Evolutionary conservation across 2,797 vertebrate genomes (phyloP).

Genomic region (Rhinichthys osculus): DNA sequence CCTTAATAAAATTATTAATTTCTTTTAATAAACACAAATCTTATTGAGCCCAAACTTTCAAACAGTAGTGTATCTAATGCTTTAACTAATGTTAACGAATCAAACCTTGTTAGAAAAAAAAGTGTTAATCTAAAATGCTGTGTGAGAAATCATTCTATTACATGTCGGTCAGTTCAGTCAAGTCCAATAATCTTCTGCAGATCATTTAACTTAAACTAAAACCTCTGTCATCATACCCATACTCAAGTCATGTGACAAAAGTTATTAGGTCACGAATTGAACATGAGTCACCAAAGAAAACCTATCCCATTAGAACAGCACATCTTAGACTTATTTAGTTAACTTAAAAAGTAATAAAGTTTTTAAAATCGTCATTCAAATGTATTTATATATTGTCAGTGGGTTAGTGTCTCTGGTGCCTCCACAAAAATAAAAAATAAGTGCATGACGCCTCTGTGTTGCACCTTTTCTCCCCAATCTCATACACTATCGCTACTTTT

Average conservation of each 20-base stretch:
- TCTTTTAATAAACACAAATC: no score
- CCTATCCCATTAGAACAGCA: not conserved
- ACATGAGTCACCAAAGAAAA: not conserved
- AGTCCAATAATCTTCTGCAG: not conserved
- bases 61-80: no score
- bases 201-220: not conserved
- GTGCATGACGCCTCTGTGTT: not conserved
- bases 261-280: not conserved
- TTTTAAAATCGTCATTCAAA: not conserved
- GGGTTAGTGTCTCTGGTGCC: not conserved
- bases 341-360: not conserved
- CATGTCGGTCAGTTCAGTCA: not conserved
- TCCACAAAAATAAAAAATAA: not conserved
- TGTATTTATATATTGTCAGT: not conserved
- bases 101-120: no score
- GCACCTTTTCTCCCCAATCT: slow-evolving; percentile 48
- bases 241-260: not conserved
- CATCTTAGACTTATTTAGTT: not conserved
- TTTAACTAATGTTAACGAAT: no score
- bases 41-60: not conserved
- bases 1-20: not conserved
- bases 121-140: not conserved
- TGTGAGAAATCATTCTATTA: not conserved
- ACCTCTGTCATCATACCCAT: not conserved
- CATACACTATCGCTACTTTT: slow-evolving; percentile 60